Evolutionary conservation across 2,113 vertebrate species (phyloP), one percentile per base, ranked within the genome.

Genomic region (Thunnus maccoyii): DNA sequence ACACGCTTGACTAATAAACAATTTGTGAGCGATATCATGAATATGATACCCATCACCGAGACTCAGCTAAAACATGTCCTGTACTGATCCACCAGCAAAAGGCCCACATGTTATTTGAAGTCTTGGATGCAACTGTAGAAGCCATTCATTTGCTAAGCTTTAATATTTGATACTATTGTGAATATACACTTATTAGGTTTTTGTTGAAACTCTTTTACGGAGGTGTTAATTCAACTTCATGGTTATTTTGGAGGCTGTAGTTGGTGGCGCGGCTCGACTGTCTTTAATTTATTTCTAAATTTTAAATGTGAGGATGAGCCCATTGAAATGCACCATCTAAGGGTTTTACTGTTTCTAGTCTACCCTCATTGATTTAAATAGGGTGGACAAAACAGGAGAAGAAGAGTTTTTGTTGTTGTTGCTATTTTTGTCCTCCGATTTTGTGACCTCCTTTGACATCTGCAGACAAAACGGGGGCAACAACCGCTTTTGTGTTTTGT

Each of bases 391-490:
- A 50, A 55, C 25, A 13, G 16, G 12, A 55, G 60, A 60, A 14
- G 16, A 55, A 12, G n/a, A 13, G 1, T 71, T 77, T 50, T 20
- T 30, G 25, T 30, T 50, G 50, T 72, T 62, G 76, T 3, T 84
- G 17, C 80, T 88, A 61, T 84, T 80, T 86, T 77, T 72, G 64
- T 63, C 70, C 79, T 67, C 72, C 22, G 3, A 58, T 69, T 78
- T 27, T 62, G 80, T 85, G 89, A 89, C 92, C 92, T 90, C 86
- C 62, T 92, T 93, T 85, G 74, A 91, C 91, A 90, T 91, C 91
- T 92, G 91, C 71, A 90, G 69, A 56, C 68, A 74, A 36, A 91
- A 89, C 25, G 58, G 18, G 84, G 83, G 30, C 87, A 89, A 86
- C 88, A 61, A 48, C 72, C n/a, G 60, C 60, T 73, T 76, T 63